A percentile compares a stretch with the other conserved stretches of the same genome.
Conservation (phyloP, 2,113 vertebrate genomes). For the Plectropomus leopardus region DNA sequence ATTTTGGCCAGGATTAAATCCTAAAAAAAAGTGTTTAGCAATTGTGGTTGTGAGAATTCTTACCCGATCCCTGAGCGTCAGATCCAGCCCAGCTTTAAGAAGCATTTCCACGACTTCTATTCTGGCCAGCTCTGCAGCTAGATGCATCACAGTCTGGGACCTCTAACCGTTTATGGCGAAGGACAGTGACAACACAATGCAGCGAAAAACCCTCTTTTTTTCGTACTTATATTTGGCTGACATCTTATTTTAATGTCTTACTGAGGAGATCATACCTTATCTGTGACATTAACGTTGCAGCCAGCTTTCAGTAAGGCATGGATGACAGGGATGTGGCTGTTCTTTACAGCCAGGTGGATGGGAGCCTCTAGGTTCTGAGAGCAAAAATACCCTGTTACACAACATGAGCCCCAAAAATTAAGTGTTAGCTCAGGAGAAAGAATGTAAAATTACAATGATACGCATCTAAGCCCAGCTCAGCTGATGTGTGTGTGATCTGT, state of each 20-base stretch:
- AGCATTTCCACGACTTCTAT: slow-evolving; percentile 90
- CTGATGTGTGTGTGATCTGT: background rate
- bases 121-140: slow-evolving; percentile 90
- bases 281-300: slow-evolving; percentile 84
- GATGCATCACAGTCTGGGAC: slow-evolving; percentile 89
- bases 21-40: too few species aligned
- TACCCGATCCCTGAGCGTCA: slow-evolving; percentile 84
- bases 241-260: slow-evolving; percentile 10
- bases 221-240: background rate
- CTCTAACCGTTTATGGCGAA: slow-evolving; percentile 79
- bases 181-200: slow-evolving; percentile 10
- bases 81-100: slow-evolving; percentile 87
- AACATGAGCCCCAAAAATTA: background rate
- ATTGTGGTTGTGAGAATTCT: background rate
- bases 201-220: too few species aligned
- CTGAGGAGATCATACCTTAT: slow-evolving; percentile 80
- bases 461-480: background rate
- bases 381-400: slow-evolving; percentile 57
- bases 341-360: slow-evolving; percentile 90
- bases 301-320: slow-evolving; percentile 85
- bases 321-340: slow-evolving; percentile 83
- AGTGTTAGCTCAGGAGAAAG: background rate
- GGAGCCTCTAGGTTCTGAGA: slow-evolving; percentile 87
- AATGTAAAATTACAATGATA: background rate
- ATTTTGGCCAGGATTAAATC: background rate